Percentiles rank a stretch among this genome's conserved stretches.
Conservation (phyloP, 2,113 vertebrate genomes). For the Pipa parva region DNA sequence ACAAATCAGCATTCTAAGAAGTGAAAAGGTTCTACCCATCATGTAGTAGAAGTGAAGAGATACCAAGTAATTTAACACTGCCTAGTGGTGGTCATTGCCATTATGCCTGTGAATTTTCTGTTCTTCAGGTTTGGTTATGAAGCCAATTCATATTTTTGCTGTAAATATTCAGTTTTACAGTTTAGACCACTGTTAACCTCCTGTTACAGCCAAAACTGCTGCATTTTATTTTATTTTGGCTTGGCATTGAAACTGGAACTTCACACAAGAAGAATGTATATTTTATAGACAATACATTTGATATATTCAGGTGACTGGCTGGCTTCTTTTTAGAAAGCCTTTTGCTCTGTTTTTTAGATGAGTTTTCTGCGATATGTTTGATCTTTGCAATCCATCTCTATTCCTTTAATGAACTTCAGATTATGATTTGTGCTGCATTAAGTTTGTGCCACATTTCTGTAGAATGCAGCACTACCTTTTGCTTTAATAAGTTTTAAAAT, state of each 20-base stretch:
- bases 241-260: slow-evolving; percentile 35
- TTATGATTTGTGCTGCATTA: too few species aligned
- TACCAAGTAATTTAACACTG: too few species aligned
- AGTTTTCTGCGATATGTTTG: too few species aligned
- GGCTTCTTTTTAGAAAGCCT: too few species aligned
- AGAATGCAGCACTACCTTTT: too few species aligned
- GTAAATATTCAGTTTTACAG: not conserved
- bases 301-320: not conserved
- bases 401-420: too few species aligned
- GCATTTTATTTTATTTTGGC: slow-evolving; percentile 15
- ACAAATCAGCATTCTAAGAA: not conserved
- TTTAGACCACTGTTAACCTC: slow-evolving; percentile 5
- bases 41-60: not conserved
- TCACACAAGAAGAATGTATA: not conserved
- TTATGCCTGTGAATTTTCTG: not conserved
- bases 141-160: not conserved
- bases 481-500: too few species aligned
- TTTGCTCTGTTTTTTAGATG: too few species aligned
- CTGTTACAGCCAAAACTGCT: not conserved
- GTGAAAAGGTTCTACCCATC: not conserved
- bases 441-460: too few species aligned
- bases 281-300: not conserved
- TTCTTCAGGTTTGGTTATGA: not conserved
- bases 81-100: not conserved
- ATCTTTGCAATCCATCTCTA: too few species aligned